Percentiles rank a stretch among this genome's conserved stretches.
Conservation (phyloP, 2,113 vertebrate species). For the Pampusana beccarii region DNA sequence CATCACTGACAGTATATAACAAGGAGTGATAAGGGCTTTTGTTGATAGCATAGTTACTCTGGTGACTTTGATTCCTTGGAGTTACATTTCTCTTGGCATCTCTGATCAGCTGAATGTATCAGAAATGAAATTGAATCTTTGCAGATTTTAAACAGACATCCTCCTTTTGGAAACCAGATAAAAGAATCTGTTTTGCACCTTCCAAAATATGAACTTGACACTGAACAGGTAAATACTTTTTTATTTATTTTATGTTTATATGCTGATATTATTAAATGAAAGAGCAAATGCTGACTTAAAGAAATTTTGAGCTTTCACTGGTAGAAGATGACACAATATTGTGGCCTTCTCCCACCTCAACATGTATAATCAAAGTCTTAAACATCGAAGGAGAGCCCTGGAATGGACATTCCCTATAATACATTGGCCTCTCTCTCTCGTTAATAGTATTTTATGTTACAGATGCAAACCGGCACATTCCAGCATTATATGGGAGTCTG, state of each 20-base stretch:
- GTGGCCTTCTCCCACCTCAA: background rate
- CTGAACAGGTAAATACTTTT: conserved; percentile 63
- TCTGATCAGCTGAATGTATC: background rate
- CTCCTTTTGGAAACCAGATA: conserved; percentile 97
- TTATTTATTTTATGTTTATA: conserved; percentile 66
- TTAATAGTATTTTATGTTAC: background rate
- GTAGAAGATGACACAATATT: background rate
- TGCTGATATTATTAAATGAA: conserved; percentile 27
- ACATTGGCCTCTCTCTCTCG: rapidly evolving
- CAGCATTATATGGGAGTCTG: background rate
- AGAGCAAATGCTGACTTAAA: background rate
- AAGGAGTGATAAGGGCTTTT: background rate
- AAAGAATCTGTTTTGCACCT: conserved; percentile 89
- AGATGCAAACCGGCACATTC: background rate
- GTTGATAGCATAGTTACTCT: background rate
- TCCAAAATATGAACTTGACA: conserved; percentile 88
- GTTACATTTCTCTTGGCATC: background rate
- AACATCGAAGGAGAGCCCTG: background rate
- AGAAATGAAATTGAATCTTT: conserved; percentile 28
- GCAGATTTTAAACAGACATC: conserved; percentile 96
- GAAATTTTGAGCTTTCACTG: background rate
- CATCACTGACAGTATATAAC: background rate
- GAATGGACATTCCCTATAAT: background rate
- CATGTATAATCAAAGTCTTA: background rate
- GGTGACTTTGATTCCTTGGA: background rate